Base-by-base conservation (phyloP, 1,140 invertebrate species). In the Temnothorax longispinosus region DNA sequence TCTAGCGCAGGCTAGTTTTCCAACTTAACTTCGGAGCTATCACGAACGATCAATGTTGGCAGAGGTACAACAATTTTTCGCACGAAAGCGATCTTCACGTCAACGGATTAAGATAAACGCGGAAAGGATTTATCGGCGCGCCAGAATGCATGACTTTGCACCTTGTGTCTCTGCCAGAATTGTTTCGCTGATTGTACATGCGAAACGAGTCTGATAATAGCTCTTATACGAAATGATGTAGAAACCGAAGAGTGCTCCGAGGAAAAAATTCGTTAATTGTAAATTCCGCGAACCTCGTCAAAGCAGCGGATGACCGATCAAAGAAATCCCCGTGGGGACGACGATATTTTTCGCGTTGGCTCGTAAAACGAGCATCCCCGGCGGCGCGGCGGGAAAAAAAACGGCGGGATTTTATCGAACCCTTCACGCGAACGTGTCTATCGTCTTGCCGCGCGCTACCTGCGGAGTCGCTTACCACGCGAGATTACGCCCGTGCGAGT, bases 341-440 rank as follows among this genome's bases (percentile, higher is more conserved):
- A n/a, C 65, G 65, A 72, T 81, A 81, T 81, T 81, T 81, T 81
- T 71, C 35, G 67, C 52, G 65, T 71, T 81, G 71, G 35, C 78
- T 72, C 78, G 65, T 81, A 81, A 81, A 81, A 60, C 65, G 35
- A 38, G 10, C 60, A 44, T 50, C 44, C 44, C 56, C 8, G 44
- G 10, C 44, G 21, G n/a, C 7, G 1, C 10, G 38, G 21, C 4
- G 38, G 41, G 21, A 50, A 81, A 81, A 81, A 72, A 71, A 72
- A 56, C 35, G 47, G 6, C 41, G 10, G 52, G 65, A 54, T 71
- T 81, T 81, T 81, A 71, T 81, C 65, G 78, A 72, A 56, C n/a
- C 78, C 65, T 56, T 38, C 78, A 69, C 38, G 50, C 65, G 78
- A 11, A 81, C 78, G 78, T 81, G 78, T 81, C 50, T 69, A 71